Evolutionary conservation across 2,888 invertebrate species (phyloP).

Genomic region (Nemurella pictetii): DNA sequence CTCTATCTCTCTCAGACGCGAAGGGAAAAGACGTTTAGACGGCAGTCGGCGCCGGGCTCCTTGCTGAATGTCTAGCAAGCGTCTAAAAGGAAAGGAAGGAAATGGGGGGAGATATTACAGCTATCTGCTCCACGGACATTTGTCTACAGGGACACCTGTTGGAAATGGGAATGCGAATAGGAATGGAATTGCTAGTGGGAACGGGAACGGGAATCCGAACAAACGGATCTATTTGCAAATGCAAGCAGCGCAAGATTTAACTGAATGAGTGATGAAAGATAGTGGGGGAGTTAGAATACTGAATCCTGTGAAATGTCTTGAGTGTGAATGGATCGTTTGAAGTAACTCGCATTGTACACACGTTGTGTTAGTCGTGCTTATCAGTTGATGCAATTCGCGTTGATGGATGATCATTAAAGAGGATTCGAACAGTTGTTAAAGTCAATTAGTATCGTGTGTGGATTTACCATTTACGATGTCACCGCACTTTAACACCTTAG

Average conservation of each 20-base stretch:
- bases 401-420: too few species aligned
- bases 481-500: too few species aligned
- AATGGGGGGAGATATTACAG: slow-evolving; percentile 11
- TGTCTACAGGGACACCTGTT: slow-evolving; percentile 30
- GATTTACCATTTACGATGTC: too few species aligned
- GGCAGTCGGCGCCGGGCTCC: slow-evolving; percentile 7
- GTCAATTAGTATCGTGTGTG: too few species aligned
- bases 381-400: too few species aligned
- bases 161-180: background rate
- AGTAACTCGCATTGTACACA: too few species aligned
- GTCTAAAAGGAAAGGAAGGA: slow-evolving; percentile 21
- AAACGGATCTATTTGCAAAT: background rate
- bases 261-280: background rate
- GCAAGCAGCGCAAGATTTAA: background rate
- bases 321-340: background rate
- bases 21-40: background rate
- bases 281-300: background rate
- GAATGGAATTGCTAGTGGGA: background rate
- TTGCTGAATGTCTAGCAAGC: background rate
- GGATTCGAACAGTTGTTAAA: too few species aligned
- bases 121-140: background rate
- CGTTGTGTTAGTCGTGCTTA: too few species aligned
- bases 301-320: background rate
- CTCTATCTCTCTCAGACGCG: background rate
- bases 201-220: background rate